Evolutionary conservation across 2,888 invertebrate species (phyloP).

Genomic region (Bursaphelenchus okinawaensis): DNA sequence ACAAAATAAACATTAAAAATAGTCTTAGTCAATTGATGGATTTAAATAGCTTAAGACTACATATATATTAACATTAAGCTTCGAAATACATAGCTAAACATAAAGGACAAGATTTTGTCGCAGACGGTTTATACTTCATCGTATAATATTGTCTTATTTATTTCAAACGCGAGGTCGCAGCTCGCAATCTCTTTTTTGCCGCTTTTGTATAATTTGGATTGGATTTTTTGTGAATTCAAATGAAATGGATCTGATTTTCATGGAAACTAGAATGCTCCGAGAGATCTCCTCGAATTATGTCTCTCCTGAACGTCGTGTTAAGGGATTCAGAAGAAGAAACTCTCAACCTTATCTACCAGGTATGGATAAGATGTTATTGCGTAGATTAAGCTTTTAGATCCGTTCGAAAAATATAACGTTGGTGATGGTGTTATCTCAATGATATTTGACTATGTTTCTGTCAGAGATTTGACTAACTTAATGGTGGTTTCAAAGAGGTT

Average conservation of each 20-base stretch:
- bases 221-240: too few species aligned
- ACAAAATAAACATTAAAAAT: too few species aligned
- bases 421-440: constrained; percentile 3
- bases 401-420: neutral
- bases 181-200: neutral
- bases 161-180: neutral
- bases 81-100: too few species aligned
- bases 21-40: too few species aligned
- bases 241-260: too few species aligned
- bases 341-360: neutral
- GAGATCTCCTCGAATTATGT: constrained; percentile 1
- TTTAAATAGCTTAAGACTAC: too few species aligned
- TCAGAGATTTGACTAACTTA: neutral
- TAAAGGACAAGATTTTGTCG: too few species aligned
- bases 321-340: neutral
- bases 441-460: neutral
- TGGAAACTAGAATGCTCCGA: neutral
- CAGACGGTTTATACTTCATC: too few species aligned
- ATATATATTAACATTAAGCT: too few species aligned
- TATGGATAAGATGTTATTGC: neutral
- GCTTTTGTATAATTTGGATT: too few species aligned
- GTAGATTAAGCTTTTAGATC: constrained; percentile 6
- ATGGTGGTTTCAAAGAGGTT: neutral
- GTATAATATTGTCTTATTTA: too few species aligned
- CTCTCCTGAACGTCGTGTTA: neutral